These are phyloP conservation scores for Rotaria magnacalcarata DNA, from an alignment of 2,888 invertebrate genomes.

Conservation along the genomic window DNA sequence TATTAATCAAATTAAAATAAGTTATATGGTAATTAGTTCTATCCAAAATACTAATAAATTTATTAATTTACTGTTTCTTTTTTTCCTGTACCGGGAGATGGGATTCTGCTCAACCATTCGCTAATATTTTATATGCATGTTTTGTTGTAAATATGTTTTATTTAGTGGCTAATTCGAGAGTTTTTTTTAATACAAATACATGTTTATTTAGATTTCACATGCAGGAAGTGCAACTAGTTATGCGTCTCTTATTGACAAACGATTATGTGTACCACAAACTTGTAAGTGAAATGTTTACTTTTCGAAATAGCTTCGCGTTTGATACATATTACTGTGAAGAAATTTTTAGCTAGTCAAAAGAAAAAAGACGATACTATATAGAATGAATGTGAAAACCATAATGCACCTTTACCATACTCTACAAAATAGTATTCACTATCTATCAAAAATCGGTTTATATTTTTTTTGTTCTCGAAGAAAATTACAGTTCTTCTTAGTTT, in stretches of 20 bases:
- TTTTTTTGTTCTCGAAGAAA: too few species aligned
- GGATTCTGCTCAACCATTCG: conserved; percentile 26
- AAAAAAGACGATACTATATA: too few species aligned
- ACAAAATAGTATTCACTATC: too few species aligned
- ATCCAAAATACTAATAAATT: background rate
- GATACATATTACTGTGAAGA: too few species aligned
- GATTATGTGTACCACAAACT: conserved; percentile 61
- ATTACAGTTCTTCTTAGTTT: too few species aligned
- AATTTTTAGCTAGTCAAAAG: too few species aligned
- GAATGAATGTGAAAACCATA: too few species aligned
- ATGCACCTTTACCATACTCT: too few species aligned
- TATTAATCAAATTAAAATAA: background rate
- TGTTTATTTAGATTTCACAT: conserved; percentile 48
- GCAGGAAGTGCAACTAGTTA: conserved; percentile 55
- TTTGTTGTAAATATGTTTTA: background rate
- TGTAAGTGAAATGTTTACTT: conserved; percentile 51
- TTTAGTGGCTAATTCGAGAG: conserved; percentile 48
- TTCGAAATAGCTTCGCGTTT: background rate
- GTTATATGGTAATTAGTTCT: background rate
- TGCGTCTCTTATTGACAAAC: conserved; percentile 59
- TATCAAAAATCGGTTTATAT: too few species aligned
- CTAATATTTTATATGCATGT: background rate
- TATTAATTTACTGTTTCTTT: background rate
- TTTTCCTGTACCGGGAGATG: background rate
- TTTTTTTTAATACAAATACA: conserved; percentile 40